Base-by-base conservation (phyloP, 2,113 vertebrate species). In the Pitta sordida region DNA sequence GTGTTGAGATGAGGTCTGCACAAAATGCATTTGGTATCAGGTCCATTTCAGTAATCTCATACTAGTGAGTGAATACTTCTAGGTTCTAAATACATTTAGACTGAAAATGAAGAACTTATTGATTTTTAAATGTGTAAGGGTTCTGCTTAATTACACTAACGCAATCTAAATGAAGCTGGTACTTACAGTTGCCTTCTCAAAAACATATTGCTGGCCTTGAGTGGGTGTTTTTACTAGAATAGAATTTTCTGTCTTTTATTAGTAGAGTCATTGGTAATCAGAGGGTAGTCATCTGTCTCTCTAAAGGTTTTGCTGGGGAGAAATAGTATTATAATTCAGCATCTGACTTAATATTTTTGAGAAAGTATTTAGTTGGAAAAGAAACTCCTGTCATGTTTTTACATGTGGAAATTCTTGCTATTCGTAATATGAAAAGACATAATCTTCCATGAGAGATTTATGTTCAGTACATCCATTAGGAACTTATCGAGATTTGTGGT, bases 161-260 rank as follows among this genome's bases (percentile, higher is more conserved):
- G 51, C 83, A 58, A 63, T 55, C 76, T 81, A 81, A 88, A 78
- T 68, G 43, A 78, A 77, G n/a, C 39, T 56, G 29, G 39, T 56
- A 60, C 83, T 90, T 83, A 34, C 9, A 89, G 70, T 21, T 87
- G 49, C 43, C 53, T 78, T 80, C 41, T 85, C 69, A 53, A 86
- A 89, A 92, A 59, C 83, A 56, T 52, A 59, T 76, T 88, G 51
- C 78, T 78, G 71, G 43, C 68, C 36, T 17, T 63, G 77, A 86
- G 92, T 88, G 79, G 67, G 76, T 93, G 86, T 93, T 94, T 93
- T 93, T 88, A 94, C 86, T 86, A 90, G 83, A 65, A 78, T 75
- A 88, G 51, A 52, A 32, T 55, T 90, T 83, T 77, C 34, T 86
- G 46, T 51, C 73, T 91, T 91, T 93, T 83, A 60, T 86, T 94